phyloP scores from a whole-genome alignment of 2,888 invertebrate genomes.

The Drosophila ezoana region DNA sequence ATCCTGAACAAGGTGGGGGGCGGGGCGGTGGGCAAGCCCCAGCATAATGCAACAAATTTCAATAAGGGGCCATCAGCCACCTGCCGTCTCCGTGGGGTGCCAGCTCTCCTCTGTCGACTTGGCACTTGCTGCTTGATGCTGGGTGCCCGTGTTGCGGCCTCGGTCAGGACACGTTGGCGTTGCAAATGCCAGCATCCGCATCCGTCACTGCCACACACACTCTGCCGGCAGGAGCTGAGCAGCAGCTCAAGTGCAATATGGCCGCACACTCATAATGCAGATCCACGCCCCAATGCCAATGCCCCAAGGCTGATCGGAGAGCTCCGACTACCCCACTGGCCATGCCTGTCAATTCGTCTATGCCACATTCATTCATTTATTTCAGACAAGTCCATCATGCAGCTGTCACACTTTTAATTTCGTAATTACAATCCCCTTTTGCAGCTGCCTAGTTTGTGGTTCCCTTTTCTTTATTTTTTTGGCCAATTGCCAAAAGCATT shows the following conservation, averaged over 20 bases:
- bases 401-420: slow-evolving; percentile 75
- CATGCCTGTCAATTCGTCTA: slow-evolving; percentile 62
- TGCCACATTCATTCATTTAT: slow-evolving; percentile 66
- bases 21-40: slow-evolving; percentile 10
- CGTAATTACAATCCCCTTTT: slow-evolving; percentile 73
- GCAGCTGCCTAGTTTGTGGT: slow-evolving; percentile 28
- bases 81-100: slow-evolving; percentile 26
- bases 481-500: slow-evolving; percentile 55
- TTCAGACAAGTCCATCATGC: slow-evolving; percentile 77
- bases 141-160: slow-evolving; percentile 63
- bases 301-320: slow-evolving; percentile 58
- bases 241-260: slow-evolving; percentile 53
- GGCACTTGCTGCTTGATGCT: slow-evolving; percentile 22
- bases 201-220: slow-evolving; percentile 44
- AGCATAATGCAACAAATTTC: slow-evolving; percentile 79
- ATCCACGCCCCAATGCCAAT: slow-evolving; percentile 34
- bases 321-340: slow-evolving; percentile 8
- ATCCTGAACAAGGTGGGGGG: slow-evolving; percentile 29
- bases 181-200: slow-evolving; percentile 61
- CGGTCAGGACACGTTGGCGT: slow-evolving; percentile 60
- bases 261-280: slow-evolving; percentile 31
- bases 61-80: slow-evolving; percentile 57
- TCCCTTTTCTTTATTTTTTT: slow-evolving; percentile 22
- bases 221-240: slow-evolving; percentile 44
- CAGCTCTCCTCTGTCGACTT: slow-evolving; percentile 13